These are phyloP conservation scores for Mola mola DNA, from an alignment of 2,113 vertebrate species.

Conservation along the genomic window DNA sequence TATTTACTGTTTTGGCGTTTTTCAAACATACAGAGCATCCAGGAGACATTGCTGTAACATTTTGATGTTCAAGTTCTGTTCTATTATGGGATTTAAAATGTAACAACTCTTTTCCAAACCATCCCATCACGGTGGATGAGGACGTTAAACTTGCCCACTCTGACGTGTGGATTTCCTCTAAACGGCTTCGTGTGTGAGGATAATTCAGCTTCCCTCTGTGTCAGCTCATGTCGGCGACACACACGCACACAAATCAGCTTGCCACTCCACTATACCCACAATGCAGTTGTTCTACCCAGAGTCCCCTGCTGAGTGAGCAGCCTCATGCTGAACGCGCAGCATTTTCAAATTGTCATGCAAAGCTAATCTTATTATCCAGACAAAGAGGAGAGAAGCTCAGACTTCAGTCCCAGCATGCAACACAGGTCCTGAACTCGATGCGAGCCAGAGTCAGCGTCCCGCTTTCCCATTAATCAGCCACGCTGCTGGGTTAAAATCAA, in stretches of 20 bases:
- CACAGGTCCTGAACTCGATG: background rate
- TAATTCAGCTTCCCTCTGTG: background rate
- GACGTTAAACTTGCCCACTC: too few relatives aligned
- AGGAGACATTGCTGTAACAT: too few relatives aligned
- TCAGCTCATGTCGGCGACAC: background rate
- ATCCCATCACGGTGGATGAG: too few relatives aligned
- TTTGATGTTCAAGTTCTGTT: too few relatives aligned
- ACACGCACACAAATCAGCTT: background rate
- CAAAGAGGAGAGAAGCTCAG: background rate
- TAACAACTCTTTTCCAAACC: too few relatives aligned
- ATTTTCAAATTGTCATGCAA: constrained; percentile 12
- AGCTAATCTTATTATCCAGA: constrained; percentile 24
- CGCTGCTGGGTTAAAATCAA: too few relatives aligned
- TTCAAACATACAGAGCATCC: too few relatives aligned
- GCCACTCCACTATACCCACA: constrained; percentile 12
- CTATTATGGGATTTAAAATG: too few relatives aligned
- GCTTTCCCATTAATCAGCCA: background rate
- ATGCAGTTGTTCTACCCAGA: constrained; percentile 24
- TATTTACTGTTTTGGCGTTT: too few relatives aligned
- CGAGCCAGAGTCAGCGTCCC: constrained; percentile 9
- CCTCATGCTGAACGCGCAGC: constrained; percentile 3
- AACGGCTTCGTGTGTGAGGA: too few relatives aligned
- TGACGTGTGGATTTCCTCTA: too few relatives aligned
- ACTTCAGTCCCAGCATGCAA: constrained; percentile 21
- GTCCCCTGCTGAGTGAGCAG: constrained; percentile 23